These are phyloP conservation scores for Xenopus laevis DNA, from an alignment of 2,113 vertebrate genomes.

Conservation along the genomic window DNA sequence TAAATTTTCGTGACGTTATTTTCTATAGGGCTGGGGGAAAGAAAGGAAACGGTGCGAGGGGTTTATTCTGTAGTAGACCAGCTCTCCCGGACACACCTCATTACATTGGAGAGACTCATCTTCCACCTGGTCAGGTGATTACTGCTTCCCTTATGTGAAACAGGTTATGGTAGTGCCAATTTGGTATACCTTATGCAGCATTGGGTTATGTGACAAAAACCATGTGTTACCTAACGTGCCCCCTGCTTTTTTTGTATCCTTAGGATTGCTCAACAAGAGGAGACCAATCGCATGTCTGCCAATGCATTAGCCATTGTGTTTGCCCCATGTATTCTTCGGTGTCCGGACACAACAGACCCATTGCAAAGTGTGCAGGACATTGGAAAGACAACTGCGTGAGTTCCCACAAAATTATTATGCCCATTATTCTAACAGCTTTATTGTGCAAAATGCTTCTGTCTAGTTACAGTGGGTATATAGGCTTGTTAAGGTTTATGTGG, in stretches of 20 bases:
- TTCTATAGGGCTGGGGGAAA: conserved; percentile 83
- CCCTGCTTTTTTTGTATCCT: conserved; percentile 37
- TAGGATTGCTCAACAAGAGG: conserved; percentile 91
- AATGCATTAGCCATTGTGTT: conserved; percentile 97
- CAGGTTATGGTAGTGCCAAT: too few species aligned
- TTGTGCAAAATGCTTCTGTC: too few species aligned
- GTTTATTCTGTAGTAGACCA: conserved; percentile 95
- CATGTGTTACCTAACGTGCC: conserved; percentile 30
- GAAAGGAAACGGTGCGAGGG: conserved; percentile 83
- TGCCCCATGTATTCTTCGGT: conserved; percentile 94
- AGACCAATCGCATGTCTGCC: conserved; percentile 96
- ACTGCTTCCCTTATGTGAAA: too few species aligned
- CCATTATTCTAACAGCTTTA: too few species aligned
- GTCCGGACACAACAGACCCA: conserved; percentile 88
- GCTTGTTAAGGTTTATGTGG: too few species aligned
- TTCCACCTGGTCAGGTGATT: conserved; percentile 93
- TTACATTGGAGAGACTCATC: conserved; percentile 90
- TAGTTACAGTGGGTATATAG: too few species aligned
- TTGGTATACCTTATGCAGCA: too few species aligned
- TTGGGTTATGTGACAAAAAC: too few species aligned
- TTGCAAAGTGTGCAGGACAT: conserved; percentile 95
- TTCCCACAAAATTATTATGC: too few species aligned
- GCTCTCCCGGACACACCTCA: conserved; percentile 89
- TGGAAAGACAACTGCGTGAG: conserved; percentile 95
- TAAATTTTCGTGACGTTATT: neutral